A percentile compares a stretch with the other conserved stretches of the same genome.
Evolutionary conservation across 2,797 vertebrate genomes (phyloP).

Genomic region (Ptychadena robeensis): DNA sequence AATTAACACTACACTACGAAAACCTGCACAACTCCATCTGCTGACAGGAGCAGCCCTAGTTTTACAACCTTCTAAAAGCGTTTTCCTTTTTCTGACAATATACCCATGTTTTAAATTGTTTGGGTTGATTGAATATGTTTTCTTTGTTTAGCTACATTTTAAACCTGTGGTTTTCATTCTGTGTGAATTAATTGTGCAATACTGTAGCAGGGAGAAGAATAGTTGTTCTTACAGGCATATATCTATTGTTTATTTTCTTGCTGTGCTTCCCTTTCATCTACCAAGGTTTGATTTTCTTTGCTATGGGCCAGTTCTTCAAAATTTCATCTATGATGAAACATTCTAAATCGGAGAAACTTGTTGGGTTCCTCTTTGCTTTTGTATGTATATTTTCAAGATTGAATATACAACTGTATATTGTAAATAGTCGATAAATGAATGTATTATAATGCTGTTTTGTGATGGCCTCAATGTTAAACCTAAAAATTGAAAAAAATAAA

Average conservation of each 20-base stretch:
- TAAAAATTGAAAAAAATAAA: constrained; percentile 86
- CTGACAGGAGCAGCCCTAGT: background rate
- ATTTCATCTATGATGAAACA: constrained; percentile 73
- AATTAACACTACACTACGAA: background rate
- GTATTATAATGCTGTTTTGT: constrained; percentile 81
- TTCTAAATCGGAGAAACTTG: constrained; percentile 78
- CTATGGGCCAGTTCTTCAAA: constrained; percentile 75
- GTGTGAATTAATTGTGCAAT: constrained; percentile 88
- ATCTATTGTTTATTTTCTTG: constrained; percentile 67
- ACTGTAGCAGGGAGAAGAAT: constrained; percentile 74
- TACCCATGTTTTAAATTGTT: background rate
- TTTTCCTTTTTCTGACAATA: background rate
- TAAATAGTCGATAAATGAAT: constrained; percentile 83
- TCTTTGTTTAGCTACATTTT: background rate
- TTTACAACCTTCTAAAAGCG: background rate
- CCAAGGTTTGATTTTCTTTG: constrained; percentile 72
- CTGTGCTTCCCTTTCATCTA: constrained; percentile 73
- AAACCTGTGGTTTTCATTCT: constrained; percentile 53
- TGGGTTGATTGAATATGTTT: background rate
- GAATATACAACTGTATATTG: constrained; percentile 87
- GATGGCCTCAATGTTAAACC: constrained; percentile 82
- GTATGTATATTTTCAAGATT: constrained; percentile 86
- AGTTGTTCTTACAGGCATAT: constrained; percentile 65
- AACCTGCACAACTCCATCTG: too few species aligned
- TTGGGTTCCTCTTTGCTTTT: constrained; percentile 87